Evolutionary conservation across 2,888 invertebrate species (phyloP).

Genomic region (Melanophora roralis): DNA sequence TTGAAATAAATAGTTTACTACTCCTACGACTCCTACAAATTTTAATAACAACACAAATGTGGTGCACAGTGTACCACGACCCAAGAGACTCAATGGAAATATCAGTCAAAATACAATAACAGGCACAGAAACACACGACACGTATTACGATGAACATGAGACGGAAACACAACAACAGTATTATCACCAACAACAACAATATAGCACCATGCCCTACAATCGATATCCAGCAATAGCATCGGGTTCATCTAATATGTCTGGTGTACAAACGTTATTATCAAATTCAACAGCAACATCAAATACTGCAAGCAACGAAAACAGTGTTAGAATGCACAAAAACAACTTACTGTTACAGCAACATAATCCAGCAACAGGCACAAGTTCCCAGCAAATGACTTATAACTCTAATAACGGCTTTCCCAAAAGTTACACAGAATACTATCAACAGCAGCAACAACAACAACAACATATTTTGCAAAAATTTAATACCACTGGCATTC

Average conservation of each 20-base stretch:
- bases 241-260: conserved; percentile 48
- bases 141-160: conserved; percentile 72
- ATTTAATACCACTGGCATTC: conserved; percentile 64
- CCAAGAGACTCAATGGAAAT: conserved; percentile 76
- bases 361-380: conserved; percentile 32
- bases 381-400: conserved; percentile 71
- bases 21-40: conserved; percentile 79
- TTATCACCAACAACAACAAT: conserved; percentile 76
- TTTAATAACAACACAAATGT: conserved; percentile 81
- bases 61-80: conserved; percentile 77
- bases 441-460: conserved; percentile 72
- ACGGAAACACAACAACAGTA: conserved; percentile 75
- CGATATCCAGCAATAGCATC: conserved; percentile 54
- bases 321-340: conserved; percentile 53
- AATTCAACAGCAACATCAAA: conserved; percentile 45
- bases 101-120: conserved; percentile 74
- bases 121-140: conserved; percentile 71
- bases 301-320: conserved; percentile 63
- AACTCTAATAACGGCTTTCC: conserved; percentile 76
- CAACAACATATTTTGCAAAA: conserved; percentile 57
- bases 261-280: conserved; percentile 42
- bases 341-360: conserved; percentile 62
- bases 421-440: conserved; percentile 76
- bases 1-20: conserved; percentile 72
- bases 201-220: conserved; percentile 73